Conservation (phyloP, 2,797 vertebrate species). For the Chrysocyon brachyurus region DNA sequence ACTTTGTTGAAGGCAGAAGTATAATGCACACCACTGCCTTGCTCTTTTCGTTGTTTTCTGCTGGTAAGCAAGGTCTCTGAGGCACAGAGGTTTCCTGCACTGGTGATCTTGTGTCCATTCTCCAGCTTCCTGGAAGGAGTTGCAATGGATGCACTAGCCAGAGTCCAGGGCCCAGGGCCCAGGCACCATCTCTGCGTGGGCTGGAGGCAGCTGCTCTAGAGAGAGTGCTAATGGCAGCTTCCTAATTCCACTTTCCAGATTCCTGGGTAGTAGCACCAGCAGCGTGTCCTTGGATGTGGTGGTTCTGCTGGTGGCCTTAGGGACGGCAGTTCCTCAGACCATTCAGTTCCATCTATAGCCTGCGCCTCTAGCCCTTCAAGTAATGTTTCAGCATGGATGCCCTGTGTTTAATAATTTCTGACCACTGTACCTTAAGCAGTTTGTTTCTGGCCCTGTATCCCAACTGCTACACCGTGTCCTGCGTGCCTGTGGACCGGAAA, state of each 20-base stretch:
- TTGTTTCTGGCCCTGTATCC: neutral
- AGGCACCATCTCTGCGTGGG: neutral
- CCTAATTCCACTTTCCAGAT: neutral
- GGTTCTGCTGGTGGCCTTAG: neutral
- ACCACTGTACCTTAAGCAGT: neutral
- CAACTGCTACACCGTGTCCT: neutral
- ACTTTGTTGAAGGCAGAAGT: slow-evolving; percentile 4
- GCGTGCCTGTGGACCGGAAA: neutral
- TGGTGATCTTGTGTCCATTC: neutral
- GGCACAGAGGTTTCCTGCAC: neutral
- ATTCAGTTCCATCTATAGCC: neutral
- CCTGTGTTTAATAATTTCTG: slow-evolving; percentile 1
- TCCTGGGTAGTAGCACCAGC: neutral
- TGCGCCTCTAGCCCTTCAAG: neutral
- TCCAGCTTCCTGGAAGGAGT: neutral
- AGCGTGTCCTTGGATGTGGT: neutral
- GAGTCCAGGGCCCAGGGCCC: neutral
- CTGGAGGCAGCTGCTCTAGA: neutral
- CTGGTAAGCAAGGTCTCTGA: neutral
- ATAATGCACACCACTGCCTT: neutral
- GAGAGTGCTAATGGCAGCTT: neutral
- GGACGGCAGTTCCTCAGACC: neutral
- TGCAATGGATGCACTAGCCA: neutral
- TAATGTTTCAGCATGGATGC: neutral
- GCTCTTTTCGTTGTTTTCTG: neutral